Conservation (phyloP, 2,888 invertebrate genomes). For the Keiferia lycopersicella region DNA sequence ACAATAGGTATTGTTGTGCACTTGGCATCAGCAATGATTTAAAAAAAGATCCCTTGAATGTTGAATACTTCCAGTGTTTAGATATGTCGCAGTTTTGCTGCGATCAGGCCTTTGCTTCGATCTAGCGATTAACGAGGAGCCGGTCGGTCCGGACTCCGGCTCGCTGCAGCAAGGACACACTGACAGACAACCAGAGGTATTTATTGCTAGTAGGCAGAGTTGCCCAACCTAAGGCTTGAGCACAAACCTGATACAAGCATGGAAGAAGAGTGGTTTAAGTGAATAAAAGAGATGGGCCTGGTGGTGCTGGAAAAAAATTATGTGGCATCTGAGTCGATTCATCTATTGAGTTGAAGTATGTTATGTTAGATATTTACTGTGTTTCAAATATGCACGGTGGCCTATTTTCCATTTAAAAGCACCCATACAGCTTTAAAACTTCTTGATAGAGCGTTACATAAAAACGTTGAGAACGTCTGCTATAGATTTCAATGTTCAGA, state of each 20-base stretch:
- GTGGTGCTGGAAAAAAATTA: too few relatives aligned
- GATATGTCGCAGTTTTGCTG: slow-evolving; percentile 31
- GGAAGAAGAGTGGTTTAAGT: not conserved
- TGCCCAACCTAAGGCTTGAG: not conserved
- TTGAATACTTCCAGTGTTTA: too few relatives aligned
- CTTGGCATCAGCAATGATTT: not conserved
- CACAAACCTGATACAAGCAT: not conserved
- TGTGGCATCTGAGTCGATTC: too few relatives aligned
- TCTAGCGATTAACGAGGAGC: slow-evolving; percentile 58
- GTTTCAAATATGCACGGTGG: not conserved
- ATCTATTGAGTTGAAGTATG: too few relatives aligned
- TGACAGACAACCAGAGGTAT: slow-evolving; percentile 64
- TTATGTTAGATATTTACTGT: too few relatives aligned
- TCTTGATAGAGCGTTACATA: not conserved
- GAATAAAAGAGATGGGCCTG: not conserved
- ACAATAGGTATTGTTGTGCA: too few relatives aligned
- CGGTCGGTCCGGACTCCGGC: slow-evolving; percentile 57
- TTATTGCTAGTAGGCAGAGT: slow-evolving; percentile 48
- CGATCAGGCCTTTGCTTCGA: slow-evolving; percentile 45
- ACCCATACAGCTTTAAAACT: not conserved
- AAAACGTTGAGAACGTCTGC: slow-evolving; percentile 24
- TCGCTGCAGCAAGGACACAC: slow-evolving; percentile 63
- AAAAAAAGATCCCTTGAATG: not conserved
- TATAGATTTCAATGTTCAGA: slow-evolving; percentile 69
- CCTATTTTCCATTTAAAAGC: not conserved